These are phyloP conservation scores for Calonectris borealis DNA, from an alignment of 2,113 vertebrate species.

Conservation along the genomic window DNA sequence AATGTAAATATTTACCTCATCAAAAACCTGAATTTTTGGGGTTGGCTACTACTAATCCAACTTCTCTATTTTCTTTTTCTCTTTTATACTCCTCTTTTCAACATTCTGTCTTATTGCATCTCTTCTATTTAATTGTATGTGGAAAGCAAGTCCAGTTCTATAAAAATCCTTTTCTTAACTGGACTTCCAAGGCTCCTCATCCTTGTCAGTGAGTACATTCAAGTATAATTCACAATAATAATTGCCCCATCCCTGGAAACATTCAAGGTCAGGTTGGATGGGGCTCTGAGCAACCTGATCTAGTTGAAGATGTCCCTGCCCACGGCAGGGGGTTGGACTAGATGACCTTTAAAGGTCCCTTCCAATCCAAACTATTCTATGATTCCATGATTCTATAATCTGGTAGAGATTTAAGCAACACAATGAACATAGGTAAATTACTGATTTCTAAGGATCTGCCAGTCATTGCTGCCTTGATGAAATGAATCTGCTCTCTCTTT, in stretches of 20 bases:
- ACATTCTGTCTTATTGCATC: not conserved
- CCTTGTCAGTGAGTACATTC: not conserved
- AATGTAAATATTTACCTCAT: not conserved
- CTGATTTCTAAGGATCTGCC: not conserved
- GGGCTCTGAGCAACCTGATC: no score
- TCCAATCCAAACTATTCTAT: no score
- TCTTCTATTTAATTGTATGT: not conserved
- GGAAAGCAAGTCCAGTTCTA: not conserved
- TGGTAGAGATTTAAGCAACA: not conserved
- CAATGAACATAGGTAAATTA: not conserved
- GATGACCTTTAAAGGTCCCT: no score
- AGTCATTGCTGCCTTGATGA: not conserved
- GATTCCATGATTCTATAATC: not conserved
- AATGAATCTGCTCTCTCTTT: not conserved
- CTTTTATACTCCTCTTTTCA: not conserved
- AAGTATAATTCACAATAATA: no score
- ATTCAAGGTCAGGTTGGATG: no score
- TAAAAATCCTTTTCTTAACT: not conserved
- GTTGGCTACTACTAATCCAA: not conserved
- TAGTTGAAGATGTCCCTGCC: no score
- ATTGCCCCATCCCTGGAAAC: no score
- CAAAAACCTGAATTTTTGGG: not conserved
- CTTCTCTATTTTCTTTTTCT: not conserved
- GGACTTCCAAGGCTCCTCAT: not conserved
- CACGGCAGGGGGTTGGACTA: no score